Evolutionary conservation across 2,113 vertebrate genomes (phyloP).

Genomic region (Lichenostomus cassidix): DNA sequence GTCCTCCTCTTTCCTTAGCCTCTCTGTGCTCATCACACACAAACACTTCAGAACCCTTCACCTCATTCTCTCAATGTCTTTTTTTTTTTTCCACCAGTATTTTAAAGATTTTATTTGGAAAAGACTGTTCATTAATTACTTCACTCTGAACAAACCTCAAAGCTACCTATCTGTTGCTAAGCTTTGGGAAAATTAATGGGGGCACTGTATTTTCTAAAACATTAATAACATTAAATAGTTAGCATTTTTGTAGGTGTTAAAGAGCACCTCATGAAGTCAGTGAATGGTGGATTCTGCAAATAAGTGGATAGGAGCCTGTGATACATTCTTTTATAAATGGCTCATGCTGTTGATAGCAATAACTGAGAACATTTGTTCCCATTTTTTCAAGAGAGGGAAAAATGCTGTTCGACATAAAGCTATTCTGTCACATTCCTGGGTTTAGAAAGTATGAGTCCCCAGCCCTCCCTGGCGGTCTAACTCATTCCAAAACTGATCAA

Average conservation of each 20-base stretch:
- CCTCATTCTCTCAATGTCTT: neutral
- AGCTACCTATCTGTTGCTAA: neutral
- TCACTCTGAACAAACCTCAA: neutral
- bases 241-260: neutral
- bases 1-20: neutral
- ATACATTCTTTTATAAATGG: neutral
- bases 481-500: neutral
- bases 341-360: neutral
- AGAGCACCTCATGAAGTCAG: neutral
- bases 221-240: neutral
- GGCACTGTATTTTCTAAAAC: neutral
- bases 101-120: neutral
- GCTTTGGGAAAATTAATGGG: neutral
- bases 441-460: neutral
- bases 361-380: neutral
- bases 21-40: neutral
- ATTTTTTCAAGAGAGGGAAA: neutral
- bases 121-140: neutral
- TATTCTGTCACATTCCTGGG: neutral
- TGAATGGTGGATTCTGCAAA: neutral
- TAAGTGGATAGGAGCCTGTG: neutral
- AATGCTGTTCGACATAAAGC: neutral
- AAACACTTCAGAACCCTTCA: neutral
- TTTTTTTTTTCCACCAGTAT: fast-evolving
- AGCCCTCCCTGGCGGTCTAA: neutral